Evolutionary conservation across 2,888 invertebrate genomes (phyloP), one percentile per base, ranked within the genome.

Genomic region (Piscicola geometra): DNA sequence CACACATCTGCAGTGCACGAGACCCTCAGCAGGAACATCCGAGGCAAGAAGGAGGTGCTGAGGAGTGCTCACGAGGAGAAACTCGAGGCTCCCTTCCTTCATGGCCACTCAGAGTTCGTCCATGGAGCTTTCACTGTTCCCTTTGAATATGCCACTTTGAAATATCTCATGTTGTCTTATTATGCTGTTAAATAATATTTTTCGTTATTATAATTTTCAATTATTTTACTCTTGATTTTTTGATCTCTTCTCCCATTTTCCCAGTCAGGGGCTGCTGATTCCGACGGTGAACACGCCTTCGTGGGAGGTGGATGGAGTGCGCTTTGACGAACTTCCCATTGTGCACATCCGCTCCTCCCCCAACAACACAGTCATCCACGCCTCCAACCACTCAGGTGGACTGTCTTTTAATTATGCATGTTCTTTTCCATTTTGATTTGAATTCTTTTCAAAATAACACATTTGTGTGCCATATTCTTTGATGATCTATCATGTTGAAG

Each of bases 341-440:
- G 89, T 91, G 81, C 91, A 93, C 84, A 90, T 97, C 69, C 89
- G 90, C 82, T 91, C 92, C 0, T 90, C 91, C 15, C 89, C 89
- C 77, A 97, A 97, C 87, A 97, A 97, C 85, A 95, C 96, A 15
- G 90, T 94, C 76, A 88, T 96, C 76, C 88, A 88, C 15, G 83
- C 94, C 56, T 90, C 92, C 0, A 90, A 93, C 85, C 82, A 87
- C 77, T 88, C 88, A 84, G 82, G 82, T 81, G 74, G 52, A 76
- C 75, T 25, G 3, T 56, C 5, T 18, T 56, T 56, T 25, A 25
- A 15, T 56, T 35, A 33, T 64, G 30, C 21, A 21, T 28, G 64
- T 64, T 3, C 21, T 64, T 28, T 64, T 3, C 9, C 9, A 28
- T 12, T 64, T 30, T 3, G 5, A 12, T 64, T 64, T 64, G 21